Base-by-base conservation (phyloP, 2,113 vertebrate species). In the Aramus guarauna region DNA sequence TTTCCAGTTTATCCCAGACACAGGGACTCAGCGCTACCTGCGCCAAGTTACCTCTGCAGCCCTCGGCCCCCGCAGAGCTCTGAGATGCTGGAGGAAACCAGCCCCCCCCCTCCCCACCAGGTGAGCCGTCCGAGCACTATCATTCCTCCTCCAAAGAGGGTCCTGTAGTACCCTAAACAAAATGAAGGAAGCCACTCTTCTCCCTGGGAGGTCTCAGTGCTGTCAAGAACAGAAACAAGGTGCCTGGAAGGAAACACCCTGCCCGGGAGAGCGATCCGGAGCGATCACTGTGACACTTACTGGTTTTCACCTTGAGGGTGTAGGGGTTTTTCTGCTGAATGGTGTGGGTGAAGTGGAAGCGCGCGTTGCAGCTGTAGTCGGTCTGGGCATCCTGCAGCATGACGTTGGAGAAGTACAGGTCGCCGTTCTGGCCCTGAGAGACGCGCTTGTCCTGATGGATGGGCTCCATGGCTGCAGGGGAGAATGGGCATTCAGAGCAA, bases 281-380 rank as follows among this genome's bases (percentile, higher is more conserved):
- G 36, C 1, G 2, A 19, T 24, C 50, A 10, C 43, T 11, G 3
- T 22, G 72, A 47, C 93, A 99, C 99, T 99, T 98, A 99, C 99
- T 99, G 97, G 98, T 98, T 73, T 98, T 98, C 82, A 99, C 99
- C 98, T 98, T 99, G 96, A 99, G 99, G 41, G 97, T 99, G 97
- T 98, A 99, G 12, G 99, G 99, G 94, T 99, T 99, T 96, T 99
- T 99, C 98, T 99, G 99, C 97, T 99, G 99, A 94, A 99, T 99
- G 96, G 99, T 99, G 97, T 99, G 99, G 36, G 99, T 99, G 97
- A 99, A 99, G 83, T 98, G 98, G 97, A 99, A 99, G 66, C 99
- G 99, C 0, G 99, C 99, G 0, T 99, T 99, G 98, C 99, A 99
- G 98, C 99, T 99, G 98, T 99, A 99, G 98, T 99, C 99, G 0